phyloP scores from a whole-genome alignment of 1,140 invertebrate species.

The Cheumatopsyche charites region DNA sequence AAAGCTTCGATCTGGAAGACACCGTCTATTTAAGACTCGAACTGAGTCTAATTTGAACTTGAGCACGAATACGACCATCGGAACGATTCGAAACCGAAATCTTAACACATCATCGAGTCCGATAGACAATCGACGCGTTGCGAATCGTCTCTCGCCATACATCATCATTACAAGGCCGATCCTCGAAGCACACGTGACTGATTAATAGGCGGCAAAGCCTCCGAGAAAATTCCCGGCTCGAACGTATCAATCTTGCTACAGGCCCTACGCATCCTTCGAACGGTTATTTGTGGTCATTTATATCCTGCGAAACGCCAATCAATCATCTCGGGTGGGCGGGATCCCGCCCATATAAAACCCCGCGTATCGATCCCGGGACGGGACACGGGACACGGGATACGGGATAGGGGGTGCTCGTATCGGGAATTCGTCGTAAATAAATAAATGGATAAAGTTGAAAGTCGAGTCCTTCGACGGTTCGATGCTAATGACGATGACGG shows the following conservation, averaged over 20 bases:
- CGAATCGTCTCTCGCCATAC: background rate
- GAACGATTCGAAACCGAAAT: no score
- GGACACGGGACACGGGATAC: background rate
- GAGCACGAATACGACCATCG: no score
- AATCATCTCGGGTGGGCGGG: background rate
- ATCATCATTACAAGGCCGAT: background rate
- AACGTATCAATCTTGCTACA: conserved; percentile 7
- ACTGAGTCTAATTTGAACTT: no score
- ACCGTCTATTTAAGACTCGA: no score
- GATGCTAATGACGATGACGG: no score
- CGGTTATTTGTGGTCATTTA: conserved; percentile 24
- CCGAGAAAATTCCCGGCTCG: conserved; percentile 6
- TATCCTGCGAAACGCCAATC: conserved; percentile 25
- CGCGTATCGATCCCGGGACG: background rate
- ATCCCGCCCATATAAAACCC: background rate
- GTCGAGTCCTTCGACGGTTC: no score
- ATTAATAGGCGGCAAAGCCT: conserved; percentile 15
- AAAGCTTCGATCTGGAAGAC: no score
- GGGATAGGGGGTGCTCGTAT: no score
- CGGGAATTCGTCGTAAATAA: no score
- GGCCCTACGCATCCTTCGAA: conserved; percentile 10
- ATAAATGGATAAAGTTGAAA: no score
- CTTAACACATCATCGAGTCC: no score
- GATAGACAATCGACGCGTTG: no score
- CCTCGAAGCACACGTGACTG: background rate